Percentiles rank a stretch among this genome's conserved stretches.
Conservation (phyloP, 2,113 vertebrate species). For the Rhinoderma darwinii region DNA sequence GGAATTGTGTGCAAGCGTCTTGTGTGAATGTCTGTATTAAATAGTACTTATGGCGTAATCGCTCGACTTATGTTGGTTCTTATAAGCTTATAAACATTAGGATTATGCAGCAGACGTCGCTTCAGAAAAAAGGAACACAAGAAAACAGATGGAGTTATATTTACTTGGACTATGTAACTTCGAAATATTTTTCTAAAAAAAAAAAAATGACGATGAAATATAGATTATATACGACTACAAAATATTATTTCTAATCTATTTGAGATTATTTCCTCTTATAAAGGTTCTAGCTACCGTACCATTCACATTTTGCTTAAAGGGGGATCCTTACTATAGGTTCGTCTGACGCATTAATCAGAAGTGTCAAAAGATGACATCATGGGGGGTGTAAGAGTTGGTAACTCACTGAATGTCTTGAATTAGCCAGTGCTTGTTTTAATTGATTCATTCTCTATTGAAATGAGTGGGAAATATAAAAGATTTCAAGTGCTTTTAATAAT, state of each 20-base stretch:
- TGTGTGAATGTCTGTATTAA: slow-evolving; percentile 24
- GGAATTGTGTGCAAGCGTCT: slow-evolving; percentile 1
- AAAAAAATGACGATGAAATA: not conserved
- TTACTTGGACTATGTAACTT: slow-evolving; percentile 4
- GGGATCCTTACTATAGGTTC: not conserved
- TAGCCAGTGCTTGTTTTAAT: not conserved
- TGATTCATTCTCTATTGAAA: no score
- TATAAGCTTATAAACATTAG: slow-evolving; percentile 43
- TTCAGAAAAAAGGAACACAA: not conserved
- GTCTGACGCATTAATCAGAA: no score
- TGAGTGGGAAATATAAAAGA: no score
- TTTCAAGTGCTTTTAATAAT: no score
- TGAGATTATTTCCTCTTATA: not conserved
- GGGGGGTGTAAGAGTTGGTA: not conserved
- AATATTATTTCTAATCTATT: not conserved
- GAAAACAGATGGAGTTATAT: not conserved
- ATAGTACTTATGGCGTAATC: slow-evolving; percentile 40
- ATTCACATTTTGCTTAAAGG: not conserved
- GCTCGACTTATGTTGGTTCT: slow-evolving; percentile 20
- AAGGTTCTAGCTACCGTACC: not conserved
- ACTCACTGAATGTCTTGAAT: not conserved
- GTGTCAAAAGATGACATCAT: not conserved
- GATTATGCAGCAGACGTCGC: slow-evolving; percentile 18
- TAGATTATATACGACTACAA: not conserved
- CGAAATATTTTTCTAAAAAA: not conserved